Evolutionary conservation across 2,797 vertebrate genomes (phyloP).

Genomic region (Paramormyrops hopkinsi): DNA sequence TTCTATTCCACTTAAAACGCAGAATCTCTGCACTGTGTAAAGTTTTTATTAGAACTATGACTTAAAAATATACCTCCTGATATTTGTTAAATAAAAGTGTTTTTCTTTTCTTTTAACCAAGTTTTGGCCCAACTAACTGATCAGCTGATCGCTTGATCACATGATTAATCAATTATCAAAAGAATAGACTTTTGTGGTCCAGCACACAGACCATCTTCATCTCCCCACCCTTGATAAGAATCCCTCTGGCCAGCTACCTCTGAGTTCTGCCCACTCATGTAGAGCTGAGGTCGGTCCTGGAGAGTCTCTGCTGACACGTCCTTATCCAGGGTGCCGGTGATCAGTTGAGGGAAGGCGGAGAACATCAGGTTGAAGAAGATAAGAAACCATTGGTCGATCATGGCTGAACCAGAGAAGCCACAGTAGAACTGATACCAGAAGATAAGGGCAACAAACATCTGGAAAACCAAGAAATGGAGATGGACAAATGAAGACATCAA

Average conservation of each 20-base stretch:
- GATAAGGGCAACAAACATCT: constrained; percentile 97
- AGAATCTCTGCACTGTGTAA: background rate
- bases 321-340: constrained; percentile 92
- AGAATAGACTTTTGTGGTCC: background rate
- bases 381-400: constrained; percentile 98
- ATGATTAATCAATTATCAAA: background rate
- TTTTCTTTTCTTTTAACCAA: background rate
- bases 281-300: constrained; percentile 82
- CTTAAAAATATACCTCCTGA: background rate
- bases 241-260: constrained; percentile 64
- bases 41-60: background rate
- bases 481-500: background rate
- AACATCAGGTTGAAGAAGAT: constrained; percentile 99
- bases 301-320: constrained; percentile 78
- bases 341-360: constrained; percentile 92
- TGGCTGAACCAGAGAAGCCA: constrained; percentile 90
- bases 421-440: constrained; percentile 99
- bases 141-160: background rate
- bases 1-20: background rate
- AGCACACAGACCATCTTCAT: background rate
- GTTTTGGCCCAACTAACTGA: background rate
- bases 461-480: constrained; percentile 20
- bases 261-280: constrained; percentile 83
- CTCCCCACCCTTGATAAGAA: background rate
- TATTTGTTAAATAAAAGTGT: background rate